These are phyloP conservation scores for Aphelocoma californica DNA, from an alignment of 2,797 vertebrate species.

Conservation along the genomic window DNA sequence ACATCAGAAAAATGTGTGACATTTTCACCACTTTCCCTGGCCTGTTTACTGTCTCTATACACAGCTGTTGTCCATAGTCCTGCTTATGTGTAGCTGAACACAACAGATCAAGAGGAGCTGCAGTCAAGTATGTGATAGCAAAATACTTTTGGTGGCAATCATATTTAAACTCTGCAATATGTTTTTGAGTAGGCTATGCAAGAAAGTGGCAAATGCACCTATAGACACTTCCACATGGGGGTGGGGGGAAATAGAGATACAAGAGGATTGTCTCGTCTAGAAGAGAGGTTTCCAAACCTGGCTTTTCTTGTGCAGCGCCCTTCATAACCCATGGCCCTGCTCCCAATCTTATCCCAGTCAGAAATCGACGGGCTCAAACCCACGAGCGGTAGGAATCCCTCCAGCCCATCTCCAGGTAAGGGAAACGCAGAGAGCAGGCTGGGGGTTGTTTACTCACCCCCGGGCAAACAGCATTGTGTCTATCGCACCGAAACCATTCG, in stretches of 20 bases:
- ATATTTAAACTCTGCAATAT: background rate
- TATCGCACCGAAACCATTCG: background rate
- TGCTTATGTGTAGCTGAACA: background rate
- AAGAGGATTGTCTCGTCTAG: background rate
- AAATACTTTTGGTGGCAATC: background rate
- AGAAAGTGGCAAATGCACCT: background rate
- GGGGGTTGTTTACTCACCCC: background rate
- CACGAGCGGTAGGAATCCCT: background rate
- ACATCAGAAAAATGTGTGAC: background rate
- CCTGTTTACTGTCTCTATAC: too few relatives aligned
- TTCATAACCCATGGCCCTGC: background rate
- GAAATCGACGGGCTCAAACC: fast-evolving
- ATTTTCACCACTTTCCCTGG: background rate
- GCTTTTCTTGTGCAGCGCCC: background rate
- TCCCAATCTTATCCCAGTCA: background rate
- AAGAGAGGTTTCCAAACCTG: background rate
- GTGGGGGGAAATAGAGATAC: background rate
- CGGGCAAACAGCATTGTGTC: background rate
- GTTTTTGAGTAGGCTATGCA: background rate
- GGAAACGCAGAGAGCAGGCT: background rate
- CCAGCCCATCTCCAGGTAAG: background rate
- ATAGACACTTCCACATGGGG: background rate
- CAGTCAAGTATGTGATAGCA: fast-evolving
- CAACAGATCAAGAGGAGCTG: background rate
- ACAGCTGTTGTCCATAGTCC: background rate